phyloP scores from a whole-genome alignment of 2,888 invertebrate species.

The Camponotus fellah region DNA sequence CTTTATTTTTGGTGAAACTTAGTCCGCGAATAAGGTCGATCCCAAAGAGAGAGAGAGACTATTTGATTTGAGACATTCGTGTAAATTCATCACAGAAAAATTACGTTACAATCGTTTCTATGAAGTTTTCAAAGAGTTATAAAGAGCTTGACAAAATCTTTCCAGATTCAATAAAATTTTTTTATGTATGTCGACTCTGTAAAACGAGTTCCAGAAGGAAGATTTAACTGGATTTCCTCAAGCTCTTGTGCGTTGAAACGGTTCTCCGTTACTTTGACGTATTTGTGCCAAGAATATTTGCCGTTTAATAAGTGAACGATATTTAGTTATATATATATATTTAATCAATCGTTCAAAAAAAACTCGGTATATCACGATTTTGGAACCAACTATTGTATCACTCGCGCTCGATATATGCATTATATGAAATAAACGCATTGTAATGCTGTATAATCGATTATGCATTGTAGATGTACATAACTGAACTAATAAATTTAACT shows the following conservation, averaged over 20 bases:
- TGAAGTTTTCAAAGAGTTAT: neutral
- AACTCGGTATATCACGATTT: conserved; percentile 36
- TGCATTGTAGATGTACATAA: conserved; percentile 61
- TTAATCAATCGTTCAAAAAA: conserved; percentile 57
- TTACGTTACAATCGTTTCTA: conserved; percentile 25
- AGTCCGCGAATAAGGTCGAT: conserved; percentile 6
- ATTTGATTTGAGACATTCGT: conserved; percentile 37
- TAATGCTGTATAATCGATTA: conserved; percentile 63
- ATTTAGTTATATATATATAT: conserved; percentile 38
- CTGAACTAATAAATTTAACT: conserved; percentile 14
- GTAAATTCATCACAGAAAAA: conserved; percentile 39
- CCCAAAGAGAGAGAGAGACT: conserved; percentile 38
- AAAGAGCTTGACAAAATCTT: conserved; percentile 47
- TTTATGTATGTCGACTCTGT: neutral
- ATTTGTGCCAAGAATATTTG: conserved; percentile 82
- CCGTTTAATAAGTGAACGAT: conserved; percentile 63
- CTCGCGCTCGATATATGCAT: conserved; percentile 21
- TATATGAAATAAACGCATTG: conserved; percentile 7
- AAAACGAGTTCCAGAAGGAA: neutral
- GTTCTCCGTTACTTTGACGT: conserved; percentile 58
- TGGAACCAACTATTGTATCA: conserved; percentile 47
- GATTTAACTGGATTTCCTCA: conserved; percentile 40
- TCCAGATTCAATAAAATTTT: conserved; percentile 29
- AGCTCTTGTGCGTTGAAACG: conserved; percentile 36
- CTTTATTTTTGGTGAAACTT: conserved; percentile 30